phyloP scores from a whole-genome alignment of 1,140 invertebrate genomes.

The Nasonia vitripennis region DNA sequence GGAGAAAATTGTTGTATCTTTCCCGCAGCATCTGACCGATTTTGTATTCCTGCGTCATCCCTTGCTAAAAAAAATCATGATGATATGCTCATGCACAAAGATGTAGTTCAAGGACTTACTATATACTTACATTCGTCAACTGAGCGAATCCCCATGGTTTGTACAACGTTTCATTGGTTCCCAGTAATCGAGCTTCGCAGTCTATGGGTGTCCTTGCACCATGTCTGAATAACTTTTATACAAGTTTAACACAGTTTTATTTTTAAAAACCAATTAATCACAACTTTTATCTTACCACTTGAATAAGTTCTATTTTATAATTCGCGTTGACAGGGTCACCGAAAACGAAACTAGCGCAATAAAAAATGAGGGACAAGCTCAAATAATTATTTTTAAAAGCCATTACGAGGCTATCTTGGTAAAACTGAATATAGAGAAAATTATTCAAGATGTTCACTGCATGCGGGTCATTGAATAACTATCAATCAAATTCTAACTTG shows the following conservation, averaged over 20 bases:
- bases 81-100: background rate
- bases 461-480: background rate
- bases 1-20: slow-evolving; percentile 74
- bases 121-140: slow-evolving; percentile 75
- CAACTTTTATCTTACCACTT: slow-evolving; percentile 27
- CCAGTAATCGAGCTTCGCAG: slow-evolving; percentile 72
- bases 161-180: slow-evolving; percentile 63
- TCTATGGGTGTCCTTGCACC: slow-evolving; percentile 75
- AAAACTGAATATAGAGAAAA: background rate
- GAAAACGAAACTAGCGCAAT: background rate
- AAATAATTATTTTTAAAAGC: background rate
- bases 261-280: background rate
- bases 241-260: background rate
- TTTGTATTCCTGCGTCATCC: slow-evolving; percentile 43
- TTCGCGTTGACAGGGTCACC: background rate
- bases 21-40: slow-evolving; percentile 76
- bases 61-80: background rate
- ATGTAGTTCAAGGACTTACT: background rate
- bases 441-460: background rate
- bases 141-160: slow-evolving; percentile 74
- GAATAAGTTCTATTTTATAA: slow-evolving; percentile 15
- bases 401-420: background rate
- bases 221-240: slow-evolving; percentile 75
- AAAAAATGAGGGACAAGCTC: background rate
- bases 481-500: background rate